Base-by-base conservation (phyloP, 2,113 vertebrate genomes). In the Philantomba maxwellii region DNA sequence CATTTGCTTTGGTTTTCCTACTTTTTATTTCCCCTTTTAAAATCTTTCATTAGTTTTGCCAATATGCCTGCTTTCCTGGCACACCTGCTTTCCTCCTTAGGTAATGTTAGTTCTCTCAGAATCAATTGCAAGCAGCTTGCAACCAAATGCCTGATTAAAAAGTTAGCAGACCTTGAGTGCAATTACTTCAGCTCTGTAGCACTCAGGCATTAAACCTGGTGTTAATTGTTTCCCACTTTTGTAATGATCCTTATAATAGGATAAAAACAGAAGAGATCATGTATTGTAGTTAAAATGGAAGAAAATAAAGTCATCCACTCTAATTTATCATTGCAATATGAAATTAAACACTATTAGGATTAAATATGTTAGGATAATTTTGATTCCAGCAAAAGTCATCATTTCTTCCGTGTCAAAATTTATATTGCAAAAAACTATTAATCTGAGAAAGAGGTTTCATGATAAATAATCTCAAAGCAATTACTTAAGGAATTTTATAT, bases 101-200 rank as follows among this genome's bases (percentile, higher is more conserved):
- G 98, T 97, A 97, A 90, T 96, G 95, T 98, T 98, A 98, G 96
- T 97, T 98, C 97, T 98, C 98, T 96, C 97, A 97, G 97, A 99
- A 98, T 99, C 98, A 99, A 91, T 98, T 25, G 43, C 28, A 96
- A 99, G 99, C 98, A 99, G 98, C 99, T 99, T 99, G 99, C 98
- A 98, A 99, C 98, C 99, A 98, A 99, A 99, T 98, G 98, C 99
- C 99, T 99, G 99, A 99, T 99, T 99, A 99, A 99, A 99, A 99
- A 99, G 98, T 99, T 99, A 99, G 99, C 98, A 98, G 99, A 99
- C 98, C 99, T 99, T 99, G 98, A 99, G 99, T 98, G 98, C 99
- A 99, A 99, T 99, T 99, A 99, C 98, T 99, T 98, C 97, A 98
- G 98, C 98, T 98, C 98, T 98, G 84, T 97, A 98, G 98, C 98